Conservation (phyloP, 2,797 vertebrate genomes). For the Pangasius larnaudii region DNA sequence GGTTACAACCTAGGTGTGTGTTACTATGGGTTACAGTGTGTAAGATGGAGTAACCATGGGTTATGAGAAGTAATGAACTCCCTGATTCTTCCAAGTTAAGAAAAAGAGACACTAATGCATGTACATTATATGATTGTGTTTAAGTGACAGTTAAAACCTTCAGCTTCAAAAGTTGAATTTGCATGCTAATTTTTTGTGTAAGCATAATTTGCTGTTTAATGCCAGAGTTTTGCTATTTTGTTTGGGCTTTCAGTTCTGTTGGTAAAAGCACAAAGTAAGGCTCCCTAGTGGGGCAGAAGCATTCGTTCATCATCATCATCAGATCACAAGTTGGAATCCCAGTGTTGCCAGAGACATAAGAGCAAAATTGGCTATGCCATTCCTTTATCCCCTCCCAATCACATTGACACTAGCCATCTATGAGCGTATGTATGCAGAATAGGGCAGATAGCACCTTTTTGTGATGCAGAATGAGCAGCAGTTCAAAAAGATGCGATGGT, state of each 20-base stretch:
- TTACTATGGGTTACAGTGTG: slow-evolving; percentile 41
- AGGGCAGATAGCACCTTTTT: not conserved
- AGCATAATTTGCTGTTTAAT: not conserved
- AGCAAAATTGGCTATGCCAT: not conserved
- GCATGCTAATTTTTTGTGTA: not conserved
- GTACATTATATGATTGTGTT: not conserved
- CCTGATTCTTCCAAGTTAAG: not conserved
- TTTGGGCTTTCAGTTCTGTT: not conserved
- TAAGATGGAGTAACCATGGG: slow-evolving; percentile 35
- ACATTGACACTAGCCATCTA: not conserved
- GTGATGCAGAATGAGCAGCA: not conserved
- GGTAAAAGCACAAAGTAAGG: not conserved
- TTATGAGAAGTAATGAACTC: slow-evolving; percentile 13
- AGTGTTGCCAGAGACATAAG: not conserved
- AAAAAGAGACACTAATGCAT: not conserved
- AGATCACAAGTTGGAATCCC: not conserved
- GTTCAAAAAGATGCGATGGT: not conserved
- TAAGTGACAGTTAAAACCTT: not conserved
- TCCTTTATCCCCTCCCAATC: not conserved
- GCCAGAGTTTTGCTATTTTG: not conserved
- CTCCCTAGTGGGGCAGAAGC: not conserved
- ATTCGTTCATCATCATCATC: not conserved
- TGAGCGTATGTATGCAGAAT: not conserved
- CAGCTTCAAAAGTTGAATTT: not conserved
- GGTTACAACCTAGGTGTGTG: slow-evolving; percentile 35